Percentiles rank a stretch among this genome's conserved stretches.
These are phyloP conservation scores for Eospalax fontanierii DNA, from an alignment of 2,797 vertebrate species.

Conservation along the genomic window DNA sequence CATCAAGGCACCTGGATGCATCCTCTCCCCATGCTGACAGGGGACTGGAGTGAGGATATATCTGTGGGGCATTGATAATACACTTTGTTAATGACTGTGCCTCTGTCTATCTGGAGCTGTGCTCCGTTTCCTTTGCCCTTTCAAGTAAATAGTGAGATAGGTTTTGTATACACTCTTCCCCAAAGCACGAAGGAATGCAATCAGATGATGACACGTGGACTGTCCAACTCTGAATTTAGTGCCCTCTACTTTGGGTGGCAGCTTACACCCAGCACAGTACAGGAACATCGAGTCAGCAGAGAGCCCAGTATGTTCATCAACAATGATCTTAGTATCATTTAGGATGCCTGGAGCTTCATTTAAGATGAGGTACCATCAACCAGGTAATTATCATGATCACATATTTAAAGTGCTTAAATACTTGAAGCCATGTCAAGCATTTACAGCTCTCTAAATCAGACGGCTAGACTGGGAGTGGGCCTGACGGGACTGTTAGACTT, in stretches of 20 bases:
- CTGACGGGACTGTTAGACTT: not conserved
- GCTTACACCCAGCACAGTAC: not conserved
- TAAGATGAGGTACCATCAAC: constrained; percentile 27
- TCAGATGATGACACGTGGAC: not conserved
- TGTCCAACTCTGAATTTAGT: not conserved
- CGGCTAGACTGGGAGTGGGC: not conserved
- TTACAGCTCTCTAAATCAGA: constrained; percentile 52
- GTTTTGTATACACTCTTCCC: not conserved
- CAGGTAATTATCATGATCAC: constrained; percentile 68
- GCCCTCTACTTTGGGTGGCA: not conserved
- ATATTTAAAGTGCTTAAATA: constrained; percentile 73
- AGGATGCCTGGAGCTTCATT: constrained; percentile 58
- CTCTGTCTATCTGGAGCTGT: not conserved
- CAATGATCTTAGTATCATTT: constrained; percentile 54
- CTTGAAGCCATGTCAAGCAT: constrained; percentile 10
- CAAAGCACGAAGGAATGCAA: not conserved
- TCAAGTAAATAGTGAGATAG: not conserved
- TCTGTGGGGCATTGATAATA: accelerated
- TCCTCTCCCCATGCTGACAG: not conserved
- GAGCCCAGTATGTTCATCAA: not conserved
- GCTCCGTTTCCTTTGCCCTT: not conserved
- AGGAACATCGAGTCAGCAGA: not conserved
- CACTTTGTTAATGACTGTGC: not conserved
- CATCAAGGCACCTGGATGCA: not conserved
- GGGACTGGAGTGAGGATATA: not conserved